Evolutionary conservation across 2,888 invertebrate genomes (phyloP), one percentile per base, ranked within the genome.

Genomic region (Ophion ventricosus): DNA sequence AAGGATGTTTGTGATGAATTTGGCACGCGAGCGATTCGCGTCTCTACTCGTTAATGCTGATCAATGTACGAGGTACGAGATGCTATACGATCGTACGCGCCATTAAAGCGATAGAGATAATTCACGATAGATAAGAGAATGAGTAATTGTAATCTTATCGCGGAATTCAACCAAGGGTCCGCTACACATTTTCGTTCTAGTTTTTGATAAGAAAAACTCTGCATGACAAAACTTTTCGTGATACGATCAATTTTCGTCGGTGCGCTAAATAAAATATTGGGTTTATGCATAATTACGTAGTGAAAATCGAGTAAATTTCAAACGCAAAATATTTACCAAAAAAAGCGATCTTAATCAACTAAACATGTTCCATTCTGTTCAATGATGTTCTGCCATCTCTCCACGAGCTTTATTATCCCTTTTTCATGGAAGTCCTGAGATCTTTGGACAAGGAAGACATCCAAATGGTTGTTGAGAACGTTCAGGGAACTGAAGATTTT

Each of bases 111-210:
- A 86, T 35, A 64, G 35, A 86, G 86, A 87, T 86, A 85, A 83
- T 82, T 61, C 69, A 76, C 61, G 61, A 56, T 54, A 80, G 87
- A 87, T 87, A 87, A 85, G 83, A 75, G 29, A 43, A 74, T 86
- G 87, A 87, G 84, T 80, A 82, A 85, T 85, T 72, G 77, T 85
- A 80, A 87, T 87, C 87, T 87, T 87, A 87, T 87, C 87, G 67
- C 85, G 25, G 59, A 26, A 49, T 49, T 56, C 56, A 49, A 75
- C 63, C 59, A 57, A 79, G 82, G 56, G 66, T 54, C 40, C 64
- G n/a, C 40, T 17, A 11, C 59, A 23, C 57, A 40, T 61, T 26
- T 75, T 64, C 29, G 57, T 82, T 66, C 20, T 26, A 59, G 66
- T 83, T 79, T 72, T 75, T 40, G 10, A 56, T 67, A 56, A 59